Evolutionary conservation across 2,888 invertebrate genomes (phyloP).

Genomic region (Anthophora plumipes): DNA sequence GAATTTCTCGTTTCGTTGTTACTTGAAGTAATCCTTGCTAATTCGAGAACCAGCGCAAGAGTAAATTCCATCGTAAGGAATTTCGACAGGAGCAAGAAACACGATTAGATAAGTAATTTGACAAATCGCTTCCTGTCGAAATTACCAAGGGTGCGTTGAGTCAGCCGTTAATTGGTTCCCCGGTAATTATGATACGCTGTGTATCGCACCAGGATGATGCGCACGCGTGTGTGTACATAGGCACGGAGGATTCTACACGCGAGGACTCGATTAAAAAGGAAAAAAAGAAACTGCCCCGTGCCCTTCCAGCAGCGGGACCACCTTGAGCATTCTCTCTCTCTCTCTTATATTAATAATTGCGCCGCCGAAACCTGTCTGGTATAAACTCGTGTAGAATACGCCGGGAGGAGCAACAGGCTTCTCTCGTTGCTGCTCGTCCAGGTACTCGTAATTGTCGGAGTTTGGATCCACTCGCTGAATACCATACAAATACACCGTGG

Average conservation of each 20-base stretch:
- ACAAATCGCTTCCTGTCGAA: slow-evolving; percentile 22
- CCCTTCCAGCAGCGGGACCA: slow-evolving; percentile 62
- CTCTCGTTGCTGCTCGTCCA: slow-evolving; percentile 67
- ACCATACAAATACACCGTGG: slow-evolving; percentile 58
- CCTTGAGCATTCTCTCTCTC: slow-evolving; percentile 62
- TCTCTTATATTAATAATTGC: slow-evolving; percentile 81
- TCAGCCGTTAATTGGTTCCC: slow-evolving; percentile 34
- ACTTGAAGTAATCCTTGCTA: too few relatives aligned
- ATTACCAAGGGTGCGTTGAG: slow-evolving; percentile 22
- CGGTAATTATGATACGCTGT: slow-evolving; percentile 39
- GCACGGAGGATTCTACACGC: slow-evolving; percentile 28
- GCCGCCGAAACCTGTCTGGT: slow-evolving; percentile 80
- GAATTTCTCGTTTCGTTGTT: too few relatives aligned
- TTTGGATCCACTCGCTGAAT: slow-evolving; percentile 66
- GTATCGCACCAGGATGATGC: slow-evolving; percentile 1
- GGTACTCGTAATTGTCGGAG: slow-evolving; percentile 71
- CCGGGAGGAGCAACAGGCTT: slow-evolving; percentile 62
- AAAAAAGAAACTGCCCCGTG: slow-evolving; percentile 46
- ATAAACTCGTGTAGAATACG: slow-evolving; percentile 72
- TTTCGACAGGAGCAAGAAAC: not conserved
- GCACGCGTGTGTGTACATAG: slow-evolving; percentile 4
- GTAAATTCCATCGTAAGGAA: too few relatives aligned
- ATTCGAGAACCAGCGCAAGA: too few relatives aligned
- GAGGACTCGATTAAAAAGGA: slow-evolving; percentile 45
- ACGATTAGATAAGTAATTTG: slow-evolving; percentile 26